Conservation (phyloP, 2,888 invertebrate species). For the Aphrophora alni region DNA sequence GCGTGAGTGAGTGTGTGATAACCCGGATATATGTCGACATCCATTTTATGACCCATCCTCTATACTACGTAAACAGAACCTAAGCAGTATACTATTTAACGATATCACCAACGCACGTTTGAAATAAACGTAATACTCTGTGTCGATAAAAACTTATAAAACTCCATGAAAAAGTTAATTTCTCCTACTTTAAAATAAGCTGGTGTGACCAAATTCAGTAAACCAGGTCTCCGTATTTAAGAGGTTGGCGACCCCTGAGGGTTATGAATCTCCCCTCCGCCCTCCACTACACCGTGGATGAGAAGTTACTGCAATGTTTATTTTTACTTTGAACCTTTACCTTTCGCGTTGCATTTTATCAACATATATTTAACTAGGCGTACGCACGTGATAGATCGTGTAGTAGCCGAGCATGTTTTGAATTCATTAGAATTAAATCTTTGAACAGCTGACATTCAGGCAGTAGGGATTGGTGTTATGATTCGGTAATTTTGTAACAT, state of each 20-base stretch:
- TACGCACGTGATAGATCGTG: neutral
- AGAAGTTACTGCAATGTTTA: neutral
- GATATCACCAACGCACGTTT: too few species aligned
- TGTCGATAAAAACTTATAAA: neutral
- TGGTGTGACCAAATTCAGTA: neutral
- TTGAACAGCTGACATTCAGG: too few species aligned
- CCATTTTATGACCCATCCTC: too few species aligned
- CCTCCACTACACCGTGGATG: neutral
- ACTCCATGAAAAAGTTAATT: neutral
- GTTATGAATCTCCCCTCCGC: neutral
- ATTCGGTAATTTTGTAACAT: too few species aligned
- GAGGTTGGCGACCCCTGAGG: neutral
- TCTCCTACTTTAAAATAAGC: neutral
- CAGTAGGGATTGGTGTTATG: too few species aligned
- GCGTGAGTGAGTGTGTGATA: too few species aligned
- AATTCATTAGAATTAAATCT: too few species aligned
- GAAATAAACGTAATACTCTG: too few species aligned
- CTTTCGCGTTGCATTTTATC: neutral
- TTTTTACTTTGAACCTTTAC: neutral
- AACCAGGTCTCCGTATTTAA: neutral
- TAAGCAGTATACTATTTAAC: too few species aligned
- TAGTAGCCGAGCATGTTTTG: too few species aligned
- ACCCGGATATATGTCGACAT: too few species aligned
- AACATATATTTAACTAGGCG: neutral
- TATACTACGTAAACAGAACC: too few species aligned